Percentiles rank a stretch among this genome's conserved stretches.
phyloP scores from a whole-genome alignment of 2,888 invertebrate genomes.

The Cerastoderma edule region DNA sequence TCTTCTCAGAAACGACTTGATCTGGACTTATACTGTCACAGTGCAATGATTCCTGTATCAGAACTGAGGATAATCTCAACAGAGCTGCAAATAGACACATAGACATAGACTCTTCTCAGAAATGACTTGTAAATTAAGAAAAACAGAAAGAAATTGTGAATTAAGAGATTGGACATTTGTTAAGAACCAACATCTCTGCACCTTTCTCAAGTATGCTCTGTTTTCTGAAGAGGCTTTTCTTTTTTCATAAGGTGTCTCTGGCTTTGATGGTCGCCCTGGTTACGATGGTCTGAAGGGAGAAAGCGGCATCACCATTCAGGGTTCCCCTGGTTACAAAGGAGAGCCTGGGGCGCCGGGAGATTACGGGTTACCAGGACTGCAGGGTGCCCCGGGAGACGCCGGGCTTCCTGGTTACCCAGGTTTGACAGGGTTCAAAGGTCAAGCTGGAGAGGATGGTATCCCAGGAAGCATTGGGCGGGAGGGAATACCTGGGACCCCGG shows the following conservation, averaged over 20 bases:
- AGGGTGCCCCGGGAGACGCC: slow-evolving; percentile 65
- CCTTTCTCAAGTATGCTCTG: too few relatives aligned
- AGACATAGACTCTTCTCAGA: too few relatives aligned
- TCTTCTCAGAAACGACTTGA: too few relatives aligned
- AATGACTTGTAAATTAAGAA: too few relatives aligned
- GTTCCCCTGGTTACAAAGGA: slow-evolving; percentile 57
- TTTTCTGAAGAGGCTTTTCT: too few relatives aligned
- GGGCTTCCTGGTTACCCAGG: slow-evolving; percentile 72
- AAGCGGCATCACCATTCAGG: slow-evolving; percentile 42
- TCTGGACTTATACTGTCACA: too few relatives aligned
- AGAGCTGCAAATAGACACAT: too few relatives aligned
- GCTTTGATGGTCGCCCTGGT: slow-evolving; percentile 61
- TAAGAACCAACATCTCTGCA: too few relatives aligned
- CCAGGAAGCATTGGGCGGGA: slow-evolving; percentile 42
- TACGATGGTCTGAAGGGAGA: slow-evolving; percentile 57
- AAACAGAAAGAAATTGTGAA: too few relatives aligned
- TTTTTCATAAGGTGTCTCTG: slow-evolving; percentile 31
- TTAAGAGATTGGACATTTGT: too few relatives aligned
- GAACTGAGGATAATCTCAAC: too few relatives aligned
- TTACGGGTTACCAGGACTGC: slow-evolving; percentile 48
- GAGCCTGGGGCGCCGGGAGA: slow-evolving; percentile 44
- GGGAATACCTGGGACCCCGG: slow-evolving; percentile 41
- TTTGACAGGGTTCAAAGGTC: slow-evolving; percentile 63
- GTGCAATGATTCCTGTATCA: too few relatives aligned
- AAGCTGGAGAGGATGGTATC: slow-evolving; percentile 36